A percentile compares a stretch with the other conserved stretches of the same genome.
phyloP scores from a whole-genome alignment of 2,888 invertebrate species.

The Tolmerus cingulatus region DNA sequence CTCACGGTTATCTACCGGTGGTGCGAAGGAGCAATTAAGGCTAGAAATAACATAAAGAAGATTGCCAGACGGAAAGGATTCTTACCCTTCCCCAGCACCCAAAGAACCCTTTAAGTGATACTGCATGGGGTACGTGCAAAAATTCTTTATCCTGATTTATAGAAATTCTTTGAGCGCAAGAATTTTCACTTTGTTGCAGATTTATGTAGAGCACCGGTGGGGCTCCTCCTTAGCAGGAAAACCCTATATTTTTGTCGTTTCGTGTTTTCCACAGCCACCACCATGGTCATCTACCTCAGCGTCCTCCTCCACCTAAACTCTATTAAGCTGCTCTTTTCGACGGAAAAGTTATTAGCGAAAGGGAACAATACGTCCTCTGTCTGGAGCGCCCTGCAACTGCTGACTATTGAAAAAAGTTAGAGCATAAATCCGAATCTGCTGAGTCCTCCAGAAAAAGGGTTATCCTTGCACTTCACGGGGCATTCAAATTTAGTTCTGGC shows the following conservation, averaged over 20 bases:
- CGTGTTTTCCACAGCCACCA: neutral
- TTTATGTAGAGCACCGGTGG: constrained; percentile 28
- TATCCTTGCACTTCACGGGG: constrained; percentile 35
- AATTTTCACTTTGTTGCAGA: constrained; percentile 42
- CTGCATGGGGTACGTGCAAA: constrained; percentile 11
- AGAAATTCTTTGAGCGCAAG: constrained; percentile 42
- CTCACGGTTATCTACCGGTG: constrained; percentile 22
- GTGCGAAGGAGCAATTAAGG: constrained; percentile 41
- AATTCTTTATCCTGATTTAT: constrained; percentile 44
- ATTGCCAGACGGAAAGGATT: constrained; percentile 33
- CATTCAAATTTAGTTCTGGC: constrained; percentile 34
- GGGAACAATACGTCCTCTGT: constrained; percentile 39
- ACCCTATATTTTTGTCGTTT: neutral
- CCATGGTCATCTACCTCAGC: constrained; percentile 24
- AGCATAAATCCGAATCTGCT: constrained; percentile 25
- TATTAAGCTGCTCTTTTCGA: constrained; percentile 33
- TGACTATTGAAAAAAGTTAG: constrained; percentile 32
- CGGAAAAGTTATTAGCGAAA: constrained; percentile 41
- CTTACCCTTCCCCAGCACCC: neutral
- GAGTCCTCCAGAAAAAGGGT: constrained; percentile 37
- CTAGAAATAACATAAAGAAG: constrained; percentile 21
- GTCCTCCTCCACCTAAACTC: constrained; percentile 15
- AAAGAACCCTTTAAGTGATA: neutral
- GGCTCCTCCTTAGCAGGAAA: neutral
- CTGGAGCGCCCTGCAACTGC: neutral